Evolutionary conservation across 1,140 invertebrate species (phyloP), one percentile per base, ranked within the genome.

Genomic region (Drosophila kanapiae): DNA sequence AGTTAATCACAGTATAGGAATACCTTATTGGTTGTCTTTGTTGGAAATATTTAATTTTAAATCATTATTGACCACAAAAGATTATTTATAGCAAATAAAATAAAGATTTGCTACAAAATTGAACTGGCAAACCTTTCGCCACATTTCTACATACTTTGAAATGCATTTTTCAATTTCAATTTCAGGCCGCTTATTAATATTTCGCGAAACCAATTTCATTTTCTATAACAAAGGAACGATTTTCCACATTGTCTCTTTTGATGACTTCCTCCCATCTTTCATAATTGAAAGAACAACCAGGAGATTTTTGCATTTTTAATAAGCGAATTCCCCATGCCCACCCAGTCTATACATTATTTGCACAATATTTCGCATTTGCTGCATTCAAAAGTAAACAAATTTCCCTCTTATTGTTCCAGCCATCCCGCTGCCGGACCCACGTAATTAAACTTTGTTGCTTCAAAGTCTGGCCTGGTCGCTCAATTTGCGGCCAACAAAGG

Each of bases 371-470:
- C 77, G 81, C 81, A 84, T 80, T 83, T 83, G 71, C 72, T 80
- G 77, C 65, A 83, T 80, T 59, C 62, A 68, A 77, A 80, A 80
- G 65, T 61, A 68, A 60, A 84, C 67, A 72, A 72, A 60, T 72
- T 72, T 72, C 48, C 3, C 75, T 67, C 74, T 80, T 83, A 78
- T 59, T 78, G 69, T 68, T 68, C 80, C 68, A 74, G 53, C 16
- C 23, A 38, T 38, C 11, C 31, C 49, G 47, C 38, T 49, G 14
- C 62, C 60, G 62, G 40, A 45, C 64, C 64, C 77, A 74, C 83
- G 83, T 87, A 87, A 87, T 87, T 87, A 87, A 87, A 88, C 80
- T 87, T 88, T 88, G 85, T 88, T 88, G 80, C 80, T 87, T 83
- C 84, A 87, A 88, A 88, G 84, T 82, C 57, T 58, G 68, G 56